Evolutionary conservation across 2,888 invertebrate genomes (phyloP).

Genomic region (Glyphotaelius pellucidus): DNA sequence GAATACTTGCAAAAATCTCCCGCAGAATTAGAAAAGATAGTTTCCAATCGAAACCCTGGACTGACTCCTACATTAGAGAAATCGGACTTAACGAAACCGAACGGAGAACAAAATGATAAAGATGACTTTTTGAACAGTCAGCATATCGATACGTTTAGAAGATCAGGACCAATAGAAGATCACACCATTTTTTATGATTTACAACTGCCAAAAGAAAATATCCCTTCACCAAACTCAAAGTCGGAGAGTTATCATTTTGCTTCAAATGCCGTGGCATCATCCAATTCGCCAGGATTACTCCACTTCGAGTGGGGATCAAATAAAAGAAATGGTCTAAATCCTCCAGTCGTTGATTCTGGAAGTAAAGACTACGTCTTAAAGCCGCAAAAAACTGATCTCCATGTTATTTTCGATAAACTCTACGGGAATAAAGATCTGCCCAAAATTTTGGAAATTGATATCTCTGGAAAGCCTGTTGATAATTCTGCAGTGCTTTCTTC

Average conservation of each 20-base stretch:
- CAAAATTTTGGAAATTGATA: neutral
- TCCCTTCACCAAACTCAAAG: neutral
- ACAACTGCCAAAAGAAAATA: neutral
- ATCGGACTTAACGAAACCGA: neutral
- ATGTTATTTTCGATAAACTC: neutral
- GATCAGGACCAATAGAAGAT: neutral
- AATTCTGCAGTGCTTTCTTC: neutral
- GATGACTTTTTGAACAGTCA: neutral
- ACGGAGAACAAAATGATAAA: neutral
- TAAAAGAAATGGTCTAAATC: neutral
- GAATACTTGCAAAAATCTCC: neutral
- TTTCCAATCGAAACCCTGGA: neutral
- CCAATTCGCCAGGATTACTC: neutral
- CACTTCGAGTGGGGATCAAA: constrained; percentile 19
- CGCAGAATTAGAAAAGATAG: neutral
- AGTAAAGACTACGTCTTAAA: neutral
- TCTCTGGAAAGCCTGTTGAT: neutral
- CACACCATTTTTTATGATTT: neutral
- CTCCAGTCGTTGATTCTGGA: neutral
- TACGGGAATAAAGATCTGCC: neutral
- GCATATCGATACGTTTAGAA: neutral
- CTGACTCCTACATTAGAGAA: neutral
- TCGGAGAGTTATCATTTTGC: constrained; percentile 5
- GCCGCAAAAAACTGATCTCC: neutral
- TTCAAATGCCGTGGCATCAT: neutral